Conservation (phyloP, 2,888 invertebrate species). For the Caenorhabditis parvicauda region DNA sequence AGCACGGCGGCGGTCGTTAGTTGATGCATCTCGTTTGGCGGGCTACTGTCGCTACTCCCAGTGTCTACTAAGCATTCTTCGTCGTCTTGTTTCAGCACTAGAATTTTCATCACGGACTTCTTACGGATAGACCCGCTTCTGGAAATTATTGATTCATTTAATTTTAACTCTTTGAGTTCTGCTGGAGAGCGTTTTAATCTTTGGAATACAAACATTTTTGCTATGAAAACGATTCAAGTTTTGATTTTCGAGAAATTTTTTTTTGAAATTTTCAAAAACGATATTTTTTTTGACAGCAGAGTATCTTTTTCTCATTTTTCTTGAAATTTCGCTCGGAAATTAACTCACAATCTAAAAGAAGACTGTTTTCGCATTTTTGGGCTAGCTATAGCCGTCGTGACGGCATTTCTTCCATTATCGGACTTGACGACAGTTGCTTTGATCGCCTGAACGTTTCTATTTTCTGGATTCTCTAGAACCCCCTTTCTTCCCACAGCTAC, state of each 20-base stretch:
- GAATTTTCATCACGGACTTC: constrained; percentile 26
- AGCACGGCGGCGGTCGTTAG: constrained; percentile 12
- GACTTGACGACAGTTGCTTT: constrained; percentile 27
- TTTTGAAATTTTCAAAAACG: no score
- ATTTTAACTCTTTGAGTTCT: no score
- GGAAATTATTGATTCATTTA: no score
- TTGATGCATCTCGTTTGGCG: constrained; percentile 20
- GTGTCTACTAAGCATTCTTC: constrained; percentile 21
- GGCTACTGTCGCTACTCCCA: constrained; percentile 19
- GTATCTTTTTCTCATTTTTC: no score
- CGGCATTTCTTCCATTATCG: constrained; percentile 23
- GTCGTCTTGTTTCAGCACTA: constrained; percentile 26
- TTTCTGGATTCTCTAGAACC: no score
- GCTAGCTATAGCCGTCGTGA: constrained; percentile 27
- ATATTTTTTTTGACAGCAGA: no score
- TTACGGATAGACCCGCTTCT: constrained; percentile 25
- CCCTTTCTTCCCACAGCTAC: no score
- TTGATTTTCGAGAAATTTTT: background rate
- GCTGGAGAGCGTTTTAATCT: no score
- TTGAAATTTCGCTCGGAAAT: background rate
- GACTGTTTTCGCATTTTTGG: constrained; percentile 13
- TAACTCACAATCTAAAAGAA: constrained; percentile 21
- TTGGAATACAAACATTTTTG: no score
- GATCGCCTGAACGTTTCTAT: constrained; percentile 15
- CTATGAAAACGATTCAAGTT: background rate